Percentiles rank a stretch among this genome's conserved stretches.
Evolutionary conservation across 2,797 vertebrate species (phyloP).

Genomic region (Botia kubotai): DNA sequence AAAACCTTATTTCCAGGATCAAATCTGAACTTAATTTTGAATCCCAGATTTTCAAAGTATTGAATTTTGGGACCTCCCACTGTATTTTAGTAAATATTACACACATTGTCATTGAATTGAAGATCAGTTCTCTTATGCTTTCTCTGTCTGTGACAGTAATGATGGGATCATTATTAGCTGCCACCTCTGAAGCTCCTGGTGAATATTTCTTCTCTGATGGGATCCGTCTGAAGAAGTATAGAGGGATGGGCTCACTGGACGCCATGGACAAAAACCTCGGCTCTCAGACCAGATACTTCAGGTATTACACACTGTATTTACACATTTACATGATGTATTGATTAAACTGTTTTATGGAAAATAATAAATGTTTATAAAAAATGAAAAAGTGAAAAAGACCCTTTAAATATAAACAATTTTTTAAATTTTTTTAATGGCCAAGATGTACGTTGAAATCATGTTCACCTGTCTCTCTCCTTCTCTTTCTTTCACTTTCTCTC

Average conservation of each 20-base stretch:
- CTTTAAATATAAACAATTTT: background rate
- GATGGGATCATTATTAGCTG: constrained; percentile 98
- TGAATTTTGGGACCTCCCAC: background rate
- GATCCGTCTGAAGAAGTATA: constrained; percentile 96
- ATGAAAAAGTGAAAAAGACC: background rate
- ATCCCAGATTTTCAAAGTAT: background rate
- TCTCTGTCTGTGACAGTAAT: constrained; percentile 80
- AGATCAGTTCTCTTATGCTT: background rate
- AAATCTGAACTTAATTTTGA: too few relatives aligned
- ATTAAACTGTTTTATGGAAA: background rate
- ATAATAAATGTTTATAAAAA: background rate
- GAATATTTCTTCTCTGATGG: constrained; percentile 99
- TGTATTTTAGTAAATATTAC: background rate
- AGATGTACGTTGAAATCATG: background rate
- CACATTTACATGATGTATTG: background rate
- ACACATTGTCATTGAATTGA: background rate
- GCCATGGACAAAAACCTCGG: constrained; percentile 99
- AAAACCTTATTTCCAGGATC: too few relatives aligned
- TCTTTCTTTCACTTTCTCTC: constrained; percentile 16
- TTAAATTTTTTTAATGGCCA: background rate
- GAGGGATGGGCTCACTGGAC: constrained; percentile 96
- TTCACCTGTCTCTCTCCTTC: background rate
- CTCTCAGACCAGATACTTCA: constrained; percentile 97
- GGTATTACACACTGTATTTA: constrained; percentile 71
- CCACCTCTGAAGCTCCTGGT: constrained; percentile 94